Evolutionary conservation across 2,888 invertebrate species (phyloP), one percentile per base, ranked within the genome.

Genomic region (Brachyptera putata): DNA sequence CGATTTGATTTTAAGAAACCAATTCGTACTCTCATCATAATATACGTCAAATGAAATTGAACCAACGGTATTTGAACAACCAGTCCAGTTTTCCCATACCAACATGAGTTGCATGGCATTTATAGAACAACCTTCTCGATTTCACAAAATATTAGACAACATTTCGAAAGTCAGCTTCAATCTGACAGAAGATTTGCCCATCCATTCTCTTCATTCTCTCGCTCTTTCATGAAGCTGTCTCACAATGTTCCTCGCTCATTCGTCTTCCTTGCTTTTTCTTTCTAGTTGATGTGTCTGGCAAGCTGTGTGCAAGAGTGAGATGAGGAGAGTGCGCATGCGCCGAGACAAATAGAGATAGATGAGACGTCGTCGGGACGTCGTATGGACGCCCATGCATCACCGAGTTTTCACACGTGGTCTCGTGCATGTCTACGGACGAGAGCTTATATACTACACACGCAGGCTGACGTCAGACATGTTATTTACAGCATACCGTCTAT

Each of bases 281-380:
- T 46, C n/a, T 46, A 24, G 46, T 46, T 46, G 22, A 5, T 34
- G 16, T 36, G 53, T 7, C 53, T 53, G 34, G 53, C 53, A 53
- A 53, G 53, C 53, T 36, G 53, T 36, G 16, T 21, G 53, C 14
- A 34, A 16, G n/a, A n/a, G n/a, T n/a, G n/a, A n/a, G n/a, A n/a
- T n/a, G 16, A 21, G 9, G 53, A 34, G 9, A 53, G 21, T 53
- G 53, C 53, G 53, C 53, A 53, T 18, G 53, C 37, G 30, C 36
- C 50, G 21, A 30, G 59, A 59, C 59, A 59, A 59, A 59, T 59
- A 59, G 59, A 59, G 59, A 59, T 53, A 36, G 59, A 59, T 59
- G 59, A 37, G 41, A 50, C 57, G 48, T 57, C 57, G 43, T 16
- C 21, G 57, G 46, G 59, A 24, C 53, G 53, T 53, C 53, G 30